Evolutionary conservation across 2,888 invertebrate species (phyloP).

Genomic region (Athrips mouffetella): DNA sequence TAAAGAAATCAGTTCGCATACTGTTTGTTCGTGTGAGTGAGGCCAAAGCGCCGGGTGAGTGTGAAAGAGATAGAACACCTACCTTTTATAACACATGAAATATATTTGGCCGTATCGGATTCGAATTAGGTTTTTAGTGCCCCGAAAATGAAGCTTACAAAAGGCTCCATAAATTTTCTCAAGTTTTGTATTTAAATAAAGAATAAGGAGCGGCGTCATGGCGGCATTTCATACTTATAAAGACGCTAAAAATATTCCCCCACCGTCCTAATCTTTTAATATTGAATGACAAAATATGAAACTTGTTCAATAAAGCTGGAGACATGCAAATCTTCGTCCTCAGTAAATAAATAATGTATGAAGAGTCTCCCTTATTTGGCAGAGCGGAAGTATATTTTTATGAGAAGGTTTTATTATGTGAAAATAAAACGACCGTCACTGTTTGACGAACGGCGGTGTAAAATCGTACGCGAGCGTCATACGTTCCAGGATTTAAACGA

Average conservation of each 20-base stretch:
- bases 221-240: slow-evolving; percentile 13
- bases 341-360: slow-evolving; percentile 63
- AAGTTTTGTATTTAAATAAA: no score
- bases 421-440: slow-evolving; percentile 15
- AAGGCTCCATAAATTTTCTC: no score
- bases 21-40: no score
- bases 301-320: slow-evolving; percentile 62
- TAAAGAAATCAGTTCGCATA: no score
- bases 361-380: slow-evolving; percentile 25
- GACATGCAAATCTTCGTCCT: slow-evolving; percentile 58
- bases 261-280: slow-evolving; percentile 51
- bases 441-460: slow-evolving; percentile 1
- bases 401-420: slow-evolving; percentile 6
- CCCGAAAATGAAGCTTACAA: no score
- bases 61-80: no score
- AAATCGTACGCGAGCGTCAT: not conserved
- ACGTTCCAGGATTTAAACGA: not conserved
- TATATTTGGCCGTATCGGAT: no score
- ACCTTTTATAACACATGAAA: no score
- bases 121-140: no score
- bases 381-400: slow-evolving; percentile 10
- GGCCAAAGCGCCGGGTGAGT: no score
- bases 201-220: not conserved
- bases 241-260: slow-evolving; percentile 38
- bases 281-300: slow-evolving; percentile 63